phyloP scores from a whole-genome alignment of 2,888 invertebrate genomes.

The Sphaeridia pumilis region DNA sequence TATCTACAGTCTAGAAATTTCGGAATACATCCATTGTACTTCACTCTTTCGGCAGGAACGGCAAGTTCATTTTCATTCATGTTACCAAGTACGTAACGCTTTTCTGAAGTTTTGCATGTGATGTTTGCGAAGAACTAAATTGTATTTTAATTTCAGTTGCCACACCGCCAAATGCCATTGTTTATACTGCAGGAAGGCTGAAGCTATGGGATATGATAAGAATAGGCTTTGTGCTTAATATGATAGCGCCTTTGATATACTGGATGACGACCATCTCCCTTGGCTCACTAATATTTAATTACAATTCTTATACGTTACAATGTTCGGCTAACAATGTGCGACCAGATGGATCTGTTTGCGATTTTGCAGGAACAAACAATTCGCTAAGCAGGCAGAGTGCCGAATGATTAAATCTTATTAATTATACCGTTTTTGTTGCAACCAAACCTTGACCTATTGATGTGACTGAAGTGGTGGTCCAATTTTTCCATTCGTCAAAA shows the following conservation, averaged over 20 bases:
- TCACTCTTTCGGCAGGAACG: constrained; percentile 1
- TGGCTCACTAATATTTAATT: constrained; percentile 5
- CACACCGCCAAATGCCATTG: constrained; percentile 12
- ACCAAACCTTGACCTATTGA: too few relatives aligned
- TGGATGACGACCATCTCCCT: background rate
- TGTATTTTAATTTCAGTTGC: constrained; percentile 4
- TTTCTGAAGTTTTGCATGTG: too few relatives aligned
- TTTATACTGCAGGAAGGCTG: constrained; percentile 9
- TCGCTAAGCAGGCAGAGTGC: too few relatives aligned
- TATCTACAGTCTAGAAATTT: constrained; percentile 2
- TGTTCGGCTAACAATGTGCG: background rate
- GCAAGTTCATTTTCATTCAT: constrained; percentile 13
- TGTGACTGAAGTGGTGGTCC: too few relatives aligned
- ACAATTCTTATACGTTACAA: background rate
- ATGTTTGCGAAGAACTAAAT: too few relatives aligned
- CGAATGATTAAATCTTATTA: too few relatives aligned
- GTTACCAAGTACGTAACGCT: constrained; percentile 13
- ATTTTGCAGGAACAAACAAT: background rate
- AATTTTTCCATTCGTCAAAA: too few relatives aligned
- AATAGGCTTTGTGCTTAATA: constrained; percentile 9
- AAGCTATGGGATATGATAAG: constrained; percentile 8
- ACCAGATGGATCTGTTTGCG: background rate
- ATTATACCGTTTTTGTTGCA: too few relatives aligned
- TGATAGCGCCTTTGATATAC: background rate
- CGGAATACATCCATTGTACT: constrained; percentile 10